A percentile compares a stretch with the other conserved stretches of the same genome.
These are phyloP conservation scores for Apteryx owenii DNA, from an alignment of 2,113 vertebrate species.

Conservation along the genomic window DNA sequence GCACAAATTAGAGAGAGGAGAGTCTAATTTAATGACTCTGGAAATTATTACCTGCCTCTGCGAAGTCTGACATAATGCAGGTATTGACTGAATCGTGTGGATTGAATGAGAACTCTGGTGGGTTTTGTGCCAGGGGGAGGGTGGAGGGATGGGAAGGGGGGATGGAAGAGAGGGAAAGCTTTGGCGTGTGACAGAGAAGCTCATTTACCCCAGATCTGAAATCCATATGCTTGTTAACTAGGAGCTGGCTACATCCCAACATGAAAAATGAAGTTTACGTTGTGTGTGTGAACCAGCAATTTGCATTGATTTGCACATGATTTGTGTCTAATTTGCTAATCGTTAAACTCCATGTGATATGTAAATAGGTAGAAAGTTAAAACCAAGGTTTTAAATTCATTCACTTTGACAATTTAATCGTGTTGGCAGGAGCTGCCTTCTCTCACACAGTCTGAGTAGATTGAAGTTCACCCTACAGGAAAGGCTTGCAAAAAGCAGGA, in stretches of 20 bases:
- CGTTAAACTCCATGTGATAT: slow-evolving; percentile 47
- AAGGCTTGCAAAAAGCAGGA: background rate
- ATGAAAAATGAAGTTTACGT: slow-evolving; percentile 64
- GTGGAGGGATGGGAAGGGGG: background rate
- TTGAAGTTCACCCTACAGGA: background rate
- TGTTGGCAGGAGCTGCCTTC: background rate
- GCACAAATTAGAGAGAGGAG: slow-evolving; percentile 47
- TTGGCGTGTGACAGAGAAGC: background rate
- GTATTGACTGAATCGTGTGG: slow-evolving; percentile 31
- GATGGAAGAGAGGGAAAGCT: background rate
- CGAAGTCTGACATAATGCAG: slow-evolving; percentile 10
- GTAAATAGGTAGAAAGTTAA: slow-evolving; percentile 50
- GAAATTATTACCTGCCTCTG: slow-evolving; percentile 56
- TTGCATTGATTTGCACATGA: slow-evolving; percentile 72
- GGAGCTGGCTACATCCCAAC: slow-evolving; percentile 43
- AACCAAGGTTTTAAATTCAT: slow-evolving; percentile 22
- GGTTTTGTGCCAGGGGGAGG: background rate
- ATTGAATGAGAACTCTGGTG: slow-evolving; percentile 14
- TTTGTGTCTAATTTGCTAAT: slow-evolving; percentile 67
- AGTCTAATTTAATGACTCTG: slow-evolving; percentile 58
- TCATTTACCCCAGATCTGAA: slow-evolving; percentile 64
- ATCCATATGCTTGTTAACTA: slow-evolving; percentile 65
- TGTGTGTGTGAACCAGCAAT: slow-evolving; percentile 53
- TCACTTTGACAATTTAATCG: slow-evolving; percentile 21
- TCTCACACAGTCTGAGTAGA: background rate